Percentiles rank a stretch among this genome's conserved stretches.
Conservation (phyloP, 2,113 vertebrate genomes). For the Seriola rivoliana region DNA sequence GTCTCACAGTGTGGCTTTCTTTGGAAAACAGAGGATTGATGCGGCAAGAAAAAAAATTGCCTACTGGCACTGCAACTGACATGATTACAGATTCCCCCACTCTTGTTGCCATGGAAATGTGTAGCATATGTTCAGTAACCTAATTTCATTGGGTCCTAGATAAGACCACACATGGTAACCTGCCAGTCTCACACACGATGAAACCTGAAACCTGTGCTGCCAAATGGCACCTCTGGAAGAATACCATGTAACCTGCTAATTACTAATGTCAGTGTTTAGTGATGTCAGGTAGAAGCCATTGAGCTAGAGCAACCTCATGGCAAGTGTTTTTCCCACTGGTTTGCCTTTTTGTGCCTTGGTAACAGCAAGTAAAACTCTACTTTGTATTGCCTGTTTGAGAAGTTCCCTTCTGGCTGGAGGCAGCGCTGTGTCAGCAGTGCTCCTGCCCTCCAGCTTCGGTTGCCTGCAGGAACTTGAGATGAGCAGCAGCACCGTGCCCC, state of each 20-base stretch:
- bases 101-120: slow-evolving; percentile 80
- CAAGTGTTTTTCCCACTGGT: neutral
- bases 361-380: slow-evolving; percentile 23
- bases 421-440: slow-evolving; percentile 61
- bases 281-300: neutral
- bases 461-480: slow-evolving; percentile 44
- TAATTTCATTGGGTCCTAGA: slow-evolving; percentile 62
- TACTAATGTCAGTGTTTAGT: neutral
- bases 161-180: slow-evolving; percentile 60
- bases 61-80: slow-evolving; percentile 65
- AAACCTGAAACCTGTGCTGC: slow-evolving; percentile 18
- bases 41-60: slow-evolving; percentile 36
- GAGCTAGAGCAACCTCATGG: neutral
- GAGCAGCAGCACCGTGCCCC: slow-evolving; percentile 5
- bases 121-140: slow-evolving; percentile 78
- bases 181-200: slow-evolving; percentile 29
- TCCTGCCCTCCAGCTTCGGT: slow-evolving; percentile 35
- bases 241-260: neutral
- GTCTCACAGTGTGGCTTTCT: slow-evolving; percentile 50
- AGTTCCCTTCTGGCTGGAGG: slow-evolving; percentile 35
- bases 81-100: slow-evolving; percentile 64
- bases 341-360: slow-evolving; percentile 2
- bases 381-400: slow-evolving; percentile 29
- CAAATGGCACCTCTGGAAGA: slow-evolving; percentile 29
- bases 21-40: slow-evolving; percentile 55